These are phyloP conservation scores for Chirona hameri DNA, from an alignment of 2,888 invertebrate genomes.

Conservation along the genomic window DNA sequence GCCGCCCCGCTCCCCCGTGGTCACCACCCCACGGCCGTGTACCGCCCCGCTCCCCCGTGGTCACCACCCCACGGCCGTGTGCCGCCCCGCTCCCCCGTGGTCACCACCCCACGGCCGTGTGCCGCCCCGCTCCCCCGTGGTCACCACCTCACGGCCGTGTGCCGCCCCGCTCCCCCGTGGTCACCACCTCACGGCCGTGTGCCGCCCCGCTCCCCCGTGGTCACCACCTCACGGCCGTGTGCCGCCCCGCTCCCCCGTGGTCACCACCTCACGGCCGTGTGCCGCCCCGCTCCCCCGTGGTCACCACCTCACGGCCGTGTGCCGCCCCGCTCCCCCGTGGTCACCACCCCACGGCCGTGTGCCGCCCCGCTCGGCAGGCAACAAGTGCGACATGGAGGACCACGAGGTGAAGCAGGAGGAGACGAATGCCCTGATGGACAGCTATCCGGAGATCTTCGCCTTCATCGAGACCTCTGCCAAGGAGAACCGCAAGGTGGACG, in stretches of 20 bases:
- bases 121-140: not conserved
- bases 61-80: too few species aligned
- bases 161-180: not conserved
- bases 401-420: constrained; percentile 81
- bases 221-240: too few species aligned
- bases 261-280: too few species aligned
- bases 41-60: not conserved
- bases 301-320: too few species aligned
- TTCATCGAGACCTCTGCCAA: constrained; percentile 87
- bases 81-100: not conserved
- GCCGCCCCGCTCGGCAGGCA: constrained; percentile 51
- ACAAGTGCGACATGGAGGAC: constrained; percentile 81
- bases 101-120: too few species aligned
- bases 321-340: too few species aligned
- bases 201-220: not conserved
- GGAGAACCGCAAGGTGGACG: constrained; percentile 85
- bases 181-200: too few species aligned
- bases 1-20: not conserved
- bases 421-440: constrained; percentile 79
- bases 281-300: not conserved
- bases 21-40: too few species aligned
- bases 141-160: too few species aligned
- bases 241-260: not conserved
- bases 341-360: too few species aligned
- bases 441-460: constrained; percentile 79